phyloP scores from a whole-genome alignment of 1,140 invertebrate genomes.

The Bombus breviceps region DNA sequence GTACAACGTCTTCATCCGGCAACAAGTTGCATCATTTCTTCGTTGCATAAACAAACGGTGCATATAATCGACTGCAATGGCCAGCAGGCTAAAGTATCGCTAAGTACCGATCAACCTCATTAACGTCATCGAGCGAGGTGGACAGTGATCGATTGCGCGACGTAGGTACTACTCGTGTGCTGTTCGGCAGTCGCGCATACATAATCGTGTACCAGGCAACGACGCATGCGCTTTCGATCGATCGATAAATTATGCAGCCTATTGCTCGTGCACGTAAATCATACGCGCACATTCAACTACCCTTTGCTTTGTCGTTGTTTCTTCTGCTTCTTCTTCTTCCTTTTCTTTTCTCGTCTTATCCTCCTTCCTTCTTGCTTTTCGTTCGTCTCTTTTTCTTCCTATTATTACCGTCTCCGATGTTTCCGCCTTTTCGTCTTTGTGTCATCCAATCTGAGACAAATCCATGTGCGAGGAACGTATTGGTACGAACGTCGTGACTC shows the following conservation, averaged over 20 bases:
- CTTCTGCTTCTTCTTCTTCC: neutral
- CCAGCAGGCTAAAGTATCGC: slow-evolving; percentile 27
- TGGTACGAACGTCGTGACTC: slow-evolving; percentile 46
- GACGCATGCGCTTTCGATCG: slow-evolving; percentile 40
- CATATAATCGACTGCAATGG: slow-evolving; percentile 19
- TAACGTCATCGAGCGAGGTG: slow-evolving; percentile 56
- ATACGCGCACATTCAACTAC: slow-evolving; percentile 24
- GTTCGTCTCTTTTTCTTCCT: neutral
- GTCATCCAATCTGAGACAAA: neutral
- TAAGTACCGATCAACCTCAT: slow-evolving; percentile 55
- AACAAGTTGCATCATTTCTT: neutral
- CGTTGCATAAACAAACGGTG: slow-evolving; percentile 13
- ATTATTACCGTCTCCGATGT: slow-evolving; percentile 26
- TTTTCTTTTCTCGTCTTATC: neutral
- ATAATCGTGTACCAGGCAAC: slow-evolving; percentile 30
- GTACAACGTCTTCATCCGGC: slow-evolving; percentile 1
- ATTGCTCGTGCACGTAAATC: slow-evolving; percentile 46
- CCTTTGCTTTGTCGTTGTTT: slow-evolving; percentile 4
- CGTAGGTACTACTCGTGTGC: slow-evolving; percentile 9
- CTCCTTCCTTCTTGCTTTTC: neutral
- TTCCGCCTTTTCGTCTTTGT: slow-evolving; percentile 45
- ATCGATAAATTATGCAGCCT: slow-evolving; percentile 55
- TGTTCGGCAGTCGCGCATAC: slow-evolving; percentile 30
- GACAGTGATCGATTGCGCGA: slow-evolving; percentile 52
- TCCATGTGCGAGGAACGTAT: slow-evolving; percentile 14